Evolutionary conservation across 64 coral and sea anemone genomes (phyloP).

Genomic region (Acropora tenuis): DNA sequence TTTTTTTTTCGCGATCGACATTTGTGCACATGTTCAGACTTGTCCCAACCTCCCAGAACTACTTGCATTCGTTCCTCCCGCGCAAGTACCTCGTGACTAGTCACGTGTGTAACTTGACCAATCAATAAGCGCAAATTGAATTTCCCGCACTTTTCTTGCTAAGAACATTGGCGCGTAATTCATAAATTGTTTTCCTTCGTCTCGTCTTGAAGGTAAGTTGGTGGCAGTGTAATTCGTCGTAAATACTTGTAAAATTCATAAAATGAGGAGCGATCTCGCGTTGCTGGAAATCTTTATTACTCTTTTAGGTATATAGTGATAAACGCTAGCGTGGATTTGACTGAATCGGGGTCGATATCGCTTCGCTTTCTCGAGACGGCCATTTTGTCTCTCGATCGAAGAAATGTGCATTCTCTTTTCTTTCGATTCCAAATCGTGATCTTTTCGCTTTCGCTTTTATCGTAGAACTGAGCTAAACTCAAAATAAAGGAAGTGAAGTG

Average conservation of each 20-base stretch:
- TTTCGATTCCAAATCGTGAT: not conserved
- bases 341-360: not conserved
- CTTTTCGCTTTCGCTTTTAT: not conserved
- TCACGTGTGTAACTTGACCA: constrained; percentile 51
- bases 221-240: not conserved
- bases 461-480: not conserved
- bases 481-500: not conserved
- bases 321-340: not conserved
- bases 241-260: not conserved
- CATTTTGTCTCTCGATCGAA: constrained; percentile 8
- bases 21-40: constrained; percentile 34
- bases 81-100: constrained; percentile 35
- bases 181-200: constrained; percentile 38
- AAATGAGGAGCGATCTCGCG: not conserved
- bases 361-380: not conserved
- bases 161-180: constrained; percentile 69
- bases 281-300: not conserved
- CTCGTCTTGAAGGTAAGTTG: constrained; percentile 20
- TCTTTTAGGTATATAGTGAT: not conserved
- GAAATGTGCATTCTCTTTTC: constrained; percentile 2
- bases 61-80: not conserved
- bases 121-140: constrained; percentile 13
- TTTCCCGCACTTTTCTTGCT: constrained; percentile 56
- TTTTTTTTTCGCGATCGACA: too few relatives aligned
- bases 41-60: constrained; percentile 26